A percentile compares a stretch with the other conserved stretches of the same genome.
Evolutionary conservation across 1,140 invertebrate genomes (phyloP).

Genomic region (Zaprionus lachaisei): DNA sequence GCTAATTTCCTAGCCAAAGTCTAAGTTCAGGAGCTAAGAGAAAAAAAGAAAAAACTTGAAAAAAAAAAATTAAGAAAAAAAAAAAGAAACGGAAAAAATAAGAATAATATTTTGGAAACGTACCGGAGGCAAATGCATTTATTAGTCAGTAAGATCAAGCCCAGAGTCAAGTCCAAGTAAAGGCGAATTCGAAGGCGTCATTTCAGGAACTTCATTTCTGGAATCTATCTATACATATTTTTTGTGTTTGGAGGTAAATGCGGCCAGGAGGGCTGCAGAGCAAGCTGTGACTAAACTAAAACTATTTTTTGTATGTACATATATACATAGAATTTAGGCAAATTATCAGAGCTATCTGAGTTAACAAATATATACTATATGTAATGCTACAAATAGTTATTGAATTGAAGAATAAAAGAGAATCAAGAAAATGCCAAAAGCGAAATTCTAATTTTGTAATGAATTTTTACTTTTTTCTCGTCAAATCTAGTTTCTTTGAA

Average conservation of each 20-base stretch:
- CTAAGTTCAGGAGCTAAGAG: constrained; percentile 31
- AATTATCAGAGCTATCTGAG: constrained; percentile 24
- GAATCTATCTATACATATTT: constrained; percentile 17
- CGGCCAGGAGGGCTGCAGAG: constrained; percentile 52
- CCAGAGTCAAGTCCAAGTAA: constrained; percentile 45
- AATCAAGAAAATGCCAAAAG: constrained; percentile 22
- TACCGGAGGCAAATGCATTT: constrained; percentile 83
- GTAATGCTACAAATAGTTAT: constrained; percentile 21
- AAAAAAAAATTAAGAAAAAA: constrained; percentile 28
- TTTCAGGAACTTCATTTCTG: constrained; percentile 31
- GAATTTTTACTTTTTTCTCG: neutral
- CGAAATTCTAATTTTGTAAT: constrained; percentile 3
- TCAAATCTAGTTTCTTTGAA: too few relatives aligned
- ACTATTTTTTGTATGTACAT: constrained; percentile 39
- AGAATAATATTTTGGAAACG: constrained; percentile 64
- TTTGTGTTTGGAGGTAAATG: constrained; percentile 69
- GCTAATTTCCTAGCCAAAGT: constrained; percentile 37
- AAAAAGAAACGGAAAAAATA: constrained; percentile 34
- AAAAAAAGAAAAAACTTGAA: constrained; percentile 20
- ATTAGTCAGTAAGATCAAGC: constrained; percentile 70
- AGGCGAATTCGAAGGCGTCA: constrained; percentile 30
- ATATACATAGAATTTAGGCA: constrained; percentile 39
- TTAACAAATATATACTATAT: constrained; percentile 8
- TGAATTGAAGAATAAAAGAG: constrained; percentile 35
- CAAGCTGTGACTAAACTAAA: constrained; percentile 75